Conservation (phyloP, 2,797 vertebrate genomes). For the Anolis apletophallus region DNA sequence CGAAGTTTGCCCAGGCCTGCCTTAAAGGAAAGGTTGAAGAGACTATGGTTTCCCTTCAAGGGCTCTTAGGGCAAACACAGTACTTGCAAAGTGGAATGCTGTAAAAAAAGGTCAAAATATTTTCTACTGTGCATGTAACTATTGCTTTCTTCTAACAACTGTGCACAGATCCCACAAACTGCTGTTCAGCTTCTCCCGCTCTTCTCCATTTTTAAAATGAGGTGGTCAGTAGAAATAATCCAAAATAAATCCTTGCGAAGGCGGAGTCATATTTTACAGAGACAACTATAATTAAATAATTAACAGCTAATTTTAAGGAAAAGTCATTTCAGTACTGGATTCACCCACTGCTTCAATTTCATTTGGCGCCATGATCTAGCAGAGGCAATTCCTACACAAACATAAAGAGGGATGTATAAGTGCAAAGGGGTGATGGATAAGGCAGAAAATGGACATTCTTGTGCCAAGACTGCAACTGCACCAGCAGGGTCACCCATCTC, state of each 20-base stretch:
- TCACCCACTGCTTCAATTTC: not conserved
- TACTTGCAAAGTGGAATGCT: conserved; percentile 67
- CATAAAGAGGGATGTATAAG: no score
- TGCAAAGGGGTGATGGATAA: not conserved
- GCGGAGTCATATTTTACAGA: conserved; percentile 11
- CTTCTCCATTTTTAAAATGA: not conserved
- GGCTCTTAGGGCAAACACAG: conserved; percentile 67
- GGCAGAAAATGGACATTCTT: not conserved
- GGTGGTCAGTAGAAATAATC: conserved; percentile 9
- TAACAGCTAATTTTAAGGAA: conserved; percentile 13
- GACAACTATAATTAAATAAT: conserved; percentile 35
- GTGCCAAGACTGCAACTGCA: not conserved
- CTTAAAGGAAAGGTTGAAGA: conserved; percentile 74
- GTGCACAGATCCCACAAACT: conserved; percentile 75
- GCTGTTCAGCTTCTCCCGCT: conserved; percentile 5
- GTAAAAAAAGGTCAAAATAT: conserved; percentile 76
- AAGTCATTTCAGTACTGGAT: conserved; percentile 15
- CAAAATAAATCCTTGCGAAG: conserved; percentile 13
- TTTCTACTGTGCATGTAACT: conserved; percentile 82
- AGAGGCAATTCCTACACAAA: not conserved
- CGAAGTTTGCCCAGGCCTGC: no score
- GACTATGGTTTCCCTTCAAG: conserved; percentile 65
- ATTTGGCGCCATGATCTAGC: not conserved
- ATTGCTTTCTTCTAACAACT: conserved; percentile 81
- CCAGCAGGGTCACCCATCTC: not conserved